Evolutionary conservation across 2,797 vertebrate species (phyloP).

Genomic region (Myotis findleyi): DNA sequence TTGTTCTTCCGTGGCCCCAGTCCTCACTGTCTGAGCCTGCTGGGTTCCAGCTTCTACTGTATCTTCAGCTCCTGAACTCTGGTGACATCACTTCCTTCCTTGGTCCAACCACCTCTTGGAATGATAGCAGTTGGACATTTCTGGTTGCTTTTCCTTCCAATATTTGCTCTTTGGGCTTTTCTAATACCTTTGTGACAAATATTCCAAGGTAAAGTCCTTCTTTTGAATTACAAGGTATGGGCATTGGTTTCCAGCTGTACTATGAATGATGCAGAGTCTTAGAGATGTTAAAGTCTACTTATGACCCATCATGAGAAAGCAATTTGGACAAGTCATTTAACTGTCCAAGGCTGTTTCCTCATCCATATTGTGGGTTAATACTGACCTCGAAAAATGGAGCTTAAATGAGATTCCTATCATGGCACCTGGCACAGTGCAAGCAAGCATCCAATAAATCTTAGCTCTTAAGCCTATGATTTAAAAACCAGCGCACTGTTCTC

Average conservation of each 20-base stretch:
- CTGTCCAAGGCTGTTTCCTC: conserved; percentile 23
- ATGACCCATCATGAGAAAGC: not conserved
- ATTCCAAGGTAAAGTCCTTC: not conserved
- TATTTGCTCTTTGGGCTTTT: conserved; percentile 16
- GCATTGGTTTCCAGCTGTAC: not conserved
- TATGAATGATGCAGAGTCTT: not conserved
- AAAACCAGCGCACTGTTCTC: conserved; percentile 19
- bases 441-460: conserved; percentile 54
- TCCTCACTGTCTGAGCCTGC: not conserved
- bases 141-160: not conserved
- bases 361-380: not conserved
- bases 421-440: not conserved
- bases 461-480: conserved; percentile 67
- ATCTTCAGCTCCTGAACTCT: not conserved
- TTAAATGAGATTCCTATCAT: conserved; percentile 48
- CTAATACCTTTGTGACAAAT: conserved; percentile 10
- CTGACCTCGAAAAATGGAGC: not conserved
- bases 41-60: not conserved
- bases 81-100: not conserved
- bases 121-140: not conserved
- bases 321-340: conserved; percentile 9
- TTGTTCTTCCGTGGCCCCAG: not conserved
- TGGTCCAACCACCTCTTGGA: not conserved
- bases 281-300: conserved; percentile 7
- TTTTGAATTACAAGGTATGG: not conserved